Evolutionary conservation across 2,888 invertebrate species (phyloP), one percentile per base, ranked within the genome.

Genomic region (Hydraecia micacea): DNA sequence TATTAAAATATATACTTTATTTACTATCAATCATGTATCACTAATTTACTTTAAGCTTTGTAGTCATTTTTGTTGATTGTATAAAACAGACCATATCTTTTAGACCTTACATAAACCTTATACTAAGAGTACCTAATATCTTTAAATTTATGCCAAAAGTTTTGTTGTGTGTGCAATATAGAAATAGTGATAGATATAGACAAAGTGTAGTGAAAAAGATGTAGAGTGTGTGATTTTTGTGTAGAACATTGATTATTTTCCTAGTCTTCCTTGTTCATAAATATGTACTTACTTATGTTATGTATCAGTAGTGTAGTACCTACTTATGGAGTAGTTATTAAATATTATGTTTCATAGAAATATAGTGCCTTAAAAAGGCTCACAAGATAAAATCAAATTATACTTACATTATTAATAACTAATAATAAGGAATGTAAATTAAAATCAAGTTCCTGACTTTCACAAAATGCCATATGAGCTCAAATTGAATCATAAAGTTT

Each of bases 291-390:
- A 89, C 89, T 42, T 42, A 42, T 42, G 42, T 89, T 89, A 88
- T 73, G 25, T 86, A 73, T 76, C 36, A 72, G 39, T 72, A 80
- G 68, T 83, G 15, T 70, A 84, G 83, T 89, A 36, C 5, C 36
- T 36, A 89, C 83, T 87, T 88, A 89, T 60, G 36, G 63, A 62
- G 81, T 82, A 86, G 79, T 46, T 81, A 66, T 67, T 76, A 42
- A 42, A 39, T 58, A 58, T 58, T 76, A 75, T 36, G n/a, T 79
- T 67, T 76, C 55, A 32, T 67, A 77, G 25, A 75, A 70, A 77
- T 71, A 55, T 77, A 69, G 88, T 88, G 88, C 88, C 89, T 88
- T 88, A 82, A n/a, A 28, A 46, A n/a, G 86, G 78, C 79, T 74
- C 69, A 75, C 63, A 69, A 66, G 39, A 32, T 76, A 60, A 73